A percentile compares a stretch with the other conserved stretches of the same genome.
phyloP scores from a whole-genome alignment of 1,140 invertebrate genomes.

The Drosophila busckii region DNA sequence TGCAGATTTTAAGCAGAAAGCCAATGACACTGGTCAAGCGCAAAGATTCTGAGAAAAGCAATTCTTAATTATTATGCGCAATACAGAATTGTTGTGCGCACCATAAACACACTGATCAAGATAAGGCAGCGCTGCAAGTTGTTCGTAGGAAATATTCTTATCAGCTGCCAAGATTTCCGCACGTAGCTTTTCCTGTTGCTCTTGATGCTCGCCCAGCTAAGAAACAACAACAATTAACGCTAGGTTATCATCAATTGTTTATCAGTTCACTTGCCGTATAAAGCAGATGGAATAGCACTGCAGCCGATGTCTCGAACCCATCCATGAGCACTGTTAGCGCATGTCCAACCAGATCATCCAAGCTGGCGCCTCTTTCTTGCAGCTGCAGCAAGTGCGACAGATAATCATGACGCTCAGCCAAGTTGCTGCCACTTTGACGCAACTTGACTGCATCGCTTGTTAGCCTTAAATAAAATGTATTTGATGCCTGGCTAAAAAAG shows the following conservation, averaged over 20 bases:
- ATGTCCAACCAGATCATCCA: conserved; percentile 81
- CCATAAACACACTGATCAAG: conserved; percentile 66
- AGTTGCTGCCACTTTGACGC: conserved; percentile 33
- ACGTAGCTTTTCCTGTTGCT: conserved; percentile 49
- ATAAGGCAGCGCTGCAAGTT: conserved; percentile 51
- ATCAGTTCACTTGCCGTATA: conserved; percentile 43
- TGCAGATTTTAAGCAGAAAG: conserved; percentile 66
- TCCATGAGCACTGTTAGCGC: conserved; percentile 80
- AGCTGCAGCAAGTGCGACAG: conserved; percentile 70
- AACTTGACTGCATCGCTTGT: conserved; percentile 58
- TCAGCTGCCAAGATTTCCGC: conserved; percentile 35
- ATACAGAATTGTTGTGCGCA: conserved; percentile 3
- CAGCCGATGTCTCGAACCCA: conserved; percentile 81
- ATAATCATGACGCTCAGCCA: conserved; percentile 64
- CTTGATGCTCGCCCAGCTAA: conserved; percentile 47
- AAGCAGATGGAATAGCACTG: conserved; percentile 53
- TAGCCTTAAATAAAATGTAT: conserved; percentile 61
- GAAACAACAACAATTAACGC: conserved; percentile 9
- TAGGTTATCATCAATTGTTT: conserved; percentile 3
- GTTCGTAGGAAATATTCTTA: conserved; percentile 40
- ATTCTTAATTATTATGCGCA: neutral
- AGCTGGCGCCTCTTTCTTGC: conserved; percentile 78
- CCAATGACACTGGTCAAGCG: conserved; percentile 52
- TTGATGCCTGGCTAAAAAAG: conserved; percentile 29
- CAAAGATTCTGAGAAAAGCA: conserved; percentile 41